Percentiles rank a stretch among this genome's conserved stretches.
These are phyloP conservation scores for Enteromius trimaculatus DNA, from an alignment of 2,797 vertebrate species.

Conservation along the genomic window DNA sequence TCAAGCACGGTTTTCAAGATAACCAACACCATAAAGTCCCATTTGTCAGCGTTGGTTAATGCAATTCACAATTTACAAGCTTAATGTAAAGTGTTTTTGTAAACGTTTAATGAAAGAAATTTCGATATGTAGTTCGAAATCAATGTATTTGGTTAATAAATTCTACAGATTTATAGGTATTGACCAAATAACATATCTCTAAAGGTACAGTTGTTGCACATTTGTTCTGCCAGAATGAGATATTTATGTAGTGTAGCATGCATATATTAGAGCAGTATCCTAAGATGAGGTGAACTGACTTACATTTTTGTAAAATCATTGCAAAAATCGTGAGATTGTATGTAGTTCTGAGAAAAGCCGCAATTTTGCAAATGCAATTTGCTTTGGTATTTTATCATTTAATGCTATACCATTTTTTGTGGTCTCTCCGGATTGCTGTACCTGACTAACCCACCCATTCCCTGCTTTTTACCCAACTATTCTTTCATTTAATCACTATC, in stretches of 20 bases:
- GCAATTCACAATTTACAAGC: neutral
- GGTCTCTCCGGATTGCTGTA: neutral
- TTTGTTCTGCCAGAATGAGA: neutral
- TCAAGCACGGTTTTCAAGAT: neutral
- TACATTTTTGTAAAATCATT: neutral
- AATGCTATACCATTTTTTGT: neutral
- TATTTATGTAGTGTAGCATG: neutral
- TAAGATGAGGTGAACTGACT: neutral
- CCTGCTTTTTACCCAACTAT: neutral
- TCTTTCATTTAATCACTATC: neutral
- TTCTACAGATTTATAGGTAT: neutral
- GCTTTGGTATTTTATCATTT: conserved; percentile 9
- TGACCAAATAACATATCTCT: neutral
- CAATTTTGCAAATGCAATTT: neutral
- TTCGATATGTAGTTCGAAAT: neutral
- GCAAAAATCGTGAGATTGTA: neutral
- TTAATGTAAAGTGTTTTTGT: neutral
- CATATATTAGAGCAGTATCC: neutral
- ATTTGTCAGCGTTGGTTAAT: neutral
- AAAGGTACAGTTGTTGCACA: neutral
- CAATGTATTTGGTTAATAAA: neutral
- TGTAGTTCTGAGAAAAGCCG: neutral
- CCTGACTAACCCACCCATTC: neutral
- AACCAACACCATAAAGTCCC: neutral
- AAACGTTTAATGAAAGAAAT: neutral